Conservation (phyloP, 2,797 vertebrate genomes). For the Tinamus major region DNA sequence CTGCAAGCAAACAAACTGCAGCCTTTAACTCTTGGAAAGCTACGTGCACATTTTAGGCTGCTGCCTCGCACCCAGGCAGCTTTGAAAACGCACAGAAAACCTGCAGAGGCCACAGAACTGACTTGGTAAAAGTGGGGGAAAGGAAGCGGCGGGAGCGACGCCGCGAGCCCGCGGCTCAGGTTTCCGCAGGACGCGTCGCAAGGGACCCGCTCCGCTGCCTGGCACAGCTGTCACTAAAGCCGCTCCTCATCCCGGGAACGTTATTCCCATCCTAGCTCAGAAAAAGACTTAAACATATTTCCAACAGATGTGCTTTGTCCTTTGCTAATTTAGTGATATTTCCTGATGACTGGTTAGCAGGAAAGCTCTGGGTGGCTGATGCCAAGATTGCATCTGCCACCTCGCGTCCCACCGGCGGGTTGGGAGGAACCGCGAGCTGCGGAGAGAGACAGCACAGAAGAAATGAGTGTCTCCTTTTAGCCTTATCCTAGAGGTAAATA, state of each 20-base stretch:
- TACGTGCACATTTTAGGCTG: accelerated
- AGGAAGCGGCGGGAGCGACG: background rate
- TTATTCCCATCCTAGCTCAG: constrained; percentile 4
- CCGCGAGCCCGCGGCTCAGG: background rate
- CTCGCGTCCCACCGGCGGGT: constrained; percentile 18
- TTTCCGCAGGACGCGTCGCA: background rate
- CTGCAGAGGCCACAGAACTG: background rate
- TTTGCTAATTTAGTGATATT: constrained; percentile 24
- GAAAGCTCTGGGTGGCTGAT: constrained; percentile 46
- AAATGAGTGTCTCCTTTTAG: background rate
- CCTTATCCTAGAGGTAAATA: background rate
- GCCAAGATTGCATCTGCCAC: constrained; percentile 53
- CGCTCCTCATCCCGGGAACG: background rate
- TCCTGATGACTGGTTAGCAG: constrained; percentile 42
- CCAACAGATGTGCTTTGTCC: constrained; percentile 39
- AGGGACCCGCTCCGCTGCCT: accelerated
- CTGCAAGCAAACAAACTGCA: background rate
- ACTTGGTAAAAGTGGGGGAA: background rate
- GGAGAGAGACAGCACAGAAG: background rate
- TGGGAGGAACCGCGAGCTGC: background rate
- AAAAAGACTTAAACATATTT: constrained; percentile 30
- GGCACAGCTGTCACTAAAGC: constrained; percentile 19
- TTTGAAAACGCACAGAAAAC: background rate
- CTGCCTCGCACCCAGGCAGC: background rate
- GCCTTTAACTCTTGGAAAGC: background rate